Evolutionary conservation across 1,140 invertebrate species (phyloP), one percentile per base, ranked within the genome.

Genomic region (Pseudomyrmex sp.): DNA sequence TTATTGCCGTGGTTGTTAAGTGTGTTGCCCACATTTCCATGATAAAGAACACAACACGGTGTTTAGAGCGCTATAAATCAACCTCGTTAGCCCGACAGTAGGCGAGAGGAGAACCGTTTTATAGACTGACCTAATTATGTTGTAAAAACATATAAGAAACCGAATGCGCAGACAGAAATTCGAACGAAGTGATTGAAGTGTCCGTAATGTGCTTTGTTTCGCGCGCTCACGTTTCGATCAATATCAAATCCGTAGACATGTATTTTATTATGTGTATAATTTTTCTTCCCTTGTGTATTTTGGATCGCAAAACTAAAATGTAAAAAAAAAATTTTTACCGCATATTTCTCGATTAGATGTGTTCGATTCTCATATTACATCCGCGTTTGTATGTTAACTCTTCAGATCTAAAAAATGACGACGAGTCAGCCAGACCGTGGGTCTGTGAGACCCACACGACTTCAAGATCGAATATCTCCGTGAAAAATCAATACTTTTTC

Each of bases 51-150:
- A 50, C 52, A 75, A 76, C 54, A 15, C 74, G 59, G 61, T 68
- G 59, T 88, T 86, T 84, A 85, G 68, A 75, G 48, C 26, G 58
- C 52, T 48, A 65, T 88, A 89, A 89, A 89, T 89, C 88, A 88
- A 85, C 48, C 70, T 88, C 70, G 86, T 89, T 88, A 84, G 65
- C 35, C 58, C n/a, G 52, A 62, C 59, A 23, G 23, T 48, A 66
- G 13, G 20, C 35, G 8, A 48, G 54, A 62, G 52, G 23, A 12
- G 7, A 7, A 46, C 63, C 58, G 75, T 79, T 68, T 73, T 63
- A 56, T 23, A 46, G 56, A 44, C 46, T 83, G 83, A 79, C 62
- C 87, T 85, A 82, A 88, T 88, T 88, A 77, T 56, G 20, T 72
- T 26, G 50, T 23, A 77, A 69, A 84, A 84, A 35, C 35, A 20